Evolutionary conservation across 2,888 invertebrate genomes (phyloP), one percentile per base, ranked within the genome.

Genomic region (Aricia artaxerxes): DNA sequence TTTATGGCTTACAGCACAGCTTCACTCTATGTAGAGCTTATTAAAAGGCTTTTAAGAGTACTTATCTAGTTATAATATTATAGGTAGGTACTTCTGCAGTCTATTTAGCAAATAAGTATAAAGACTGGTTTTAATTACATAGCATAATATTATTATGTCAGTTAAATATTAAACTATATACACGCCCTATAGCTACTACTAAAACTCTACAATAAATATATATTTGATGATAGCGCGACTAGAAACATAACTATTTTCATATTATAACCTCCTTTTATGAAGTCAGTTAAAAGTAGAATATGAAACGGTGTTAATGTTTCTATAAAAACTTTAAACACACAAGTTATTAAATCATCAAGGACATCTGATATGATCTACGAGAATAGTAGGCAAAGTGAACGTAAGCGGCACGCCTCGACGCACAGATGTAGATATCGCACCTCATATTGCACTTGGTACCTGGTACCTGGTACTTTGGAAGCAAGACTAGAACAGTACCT

Each of bases 361-460:
- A 73, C 80, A 79, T 81, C 73, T 80, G 80, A 89, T 86, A 88
- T 87, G 88, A 90, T 90, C 90, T 90, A 88, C 85, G 85, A 82
- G 83, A 83, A 81, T 79, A 84, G 82, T 81, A 76, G 84, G 87
- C 84, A 84, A 91, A 94, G 93, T 93, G 93, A 94, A 94, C 92
- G 94, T 90, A 91, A 88, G 85, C 83, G 85, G 81, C 86, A 91
- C 88, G 91, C 88, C 90, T 86, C 89, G 90, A 82, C 87, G 91
- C 88, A 83, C 88, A 88, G 93, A 94, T 94, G 89, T 87, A 91
- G 93, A 93, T 93, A 92, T 84, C 85, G 53, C 76, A 76, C 76
- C 83, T 81, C 84, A 78, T 85, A 84, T 84, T 82, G 79, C 87
- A 88, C 88, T 79, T 77, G 69, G 61, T 60, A 57, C 53, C 16